Base-by-base conservation (phyloP, 2,113 vertebrate genomes). In the Hydropotes inermis region DNA sequence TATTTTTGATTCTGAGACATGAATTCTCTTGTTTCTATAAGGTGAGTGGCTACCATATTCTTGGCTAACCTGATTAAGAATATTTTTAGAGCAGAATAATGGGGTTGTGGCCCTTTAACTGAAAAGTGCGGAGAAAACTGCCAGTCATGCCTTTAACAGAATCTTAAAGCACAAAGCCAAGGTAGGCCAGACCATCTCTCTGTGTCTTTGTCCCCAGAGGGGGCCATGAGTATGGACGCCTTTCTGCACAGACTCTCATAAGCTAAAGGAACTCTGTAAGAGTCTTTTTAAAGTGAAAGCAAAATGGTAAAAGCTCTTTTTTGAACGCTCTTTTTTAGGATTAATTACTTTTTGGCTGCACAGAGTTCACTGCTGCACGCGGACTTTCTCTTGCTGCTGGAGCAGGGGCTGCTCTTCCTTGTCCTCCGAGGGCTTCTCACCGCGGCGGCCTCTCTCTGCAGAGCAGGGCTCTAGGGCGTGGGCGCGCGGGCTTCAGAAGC, bases 101-200 rank as follows among this genome's bases (percentile, higher is more conserved):
- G 57, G 60, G 60, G 84, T 70, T 83, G 30, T 52, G 45, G 30
- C 4, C 52, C 19, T 47, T 16, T 30, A 70, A 21, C 47, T 89
- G 33, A 55, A 55, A 82, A 82, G 28, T 39, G 10, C 17, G 91
- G 43, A 83, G 82, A 30, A 95, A 36, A 78, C 76, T 43, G 57
- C 57, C 87, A 86, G 74, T 33, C 36, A 21, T 30, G 47, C 33
- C 54, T 85, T 91, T 23, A 21, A 74, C 47, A 70, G 45, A 92
- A 92, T 57, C 47, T 93, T 90, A 39, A 91, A 83, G 86, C 60
- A 45, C 7, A 52, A 82, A 52, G 55, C 55, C 70, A 79, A 81
- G n/a, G 15, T 52, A 30, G 14, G 9, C 19, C 21, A 67, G 9
- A 54, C 27, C 23, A 9, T 67, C 5, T 43, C 36, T 54, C 58